These are phyloP conservation scores for Scatophagus argus DNA, from an alignment of 2,113 vertebrate genomes.

Conservation along the genomic window DNA sequence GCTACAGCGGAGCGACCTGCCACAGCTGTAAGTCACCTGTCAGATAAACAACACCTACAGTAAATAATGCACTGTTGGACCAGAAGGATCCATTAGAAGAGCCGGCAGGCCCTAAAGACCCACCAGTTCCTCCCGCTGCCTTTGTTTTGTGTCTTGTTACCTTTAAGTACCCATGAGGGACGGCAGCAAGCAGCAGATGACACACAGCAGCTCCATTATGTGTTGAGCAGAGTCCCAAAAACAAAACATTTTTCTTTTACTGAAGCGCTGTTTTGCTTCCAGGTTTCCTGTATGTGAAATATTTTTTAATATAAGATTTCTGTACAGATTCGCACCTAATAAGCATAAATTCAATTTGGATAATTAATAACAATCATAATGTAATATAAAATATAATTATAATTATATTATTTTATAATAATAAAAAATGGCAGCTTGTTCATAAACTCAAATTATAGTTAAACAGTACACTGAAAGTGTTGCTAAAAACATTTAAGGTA, in stretches of 20 bases:
- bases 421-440: no score
- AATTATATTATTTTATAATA: no score
- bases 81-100: neutral
- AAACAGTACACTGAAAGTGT: no score
- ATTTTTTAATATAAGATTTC: neutral
- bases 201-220: neutral
- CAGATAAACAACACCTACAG: neutral
- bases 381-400: no score
- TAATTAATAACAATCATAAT: no score
- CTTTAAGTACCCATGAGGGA: neutral
- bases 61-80: neutral
- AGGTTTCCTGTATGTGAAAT: neutral
- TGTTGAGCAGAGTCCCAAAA: no score
- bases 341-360: no score
- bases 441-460: no score
- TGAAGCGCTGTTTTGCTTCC: neutral
- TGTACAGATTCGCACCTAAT: no score
- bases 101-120: neutral
- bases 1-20: constrained; percentile 92
- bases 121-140: neutral
- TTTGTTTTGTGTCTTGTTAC: neutral
- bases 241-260: no score
- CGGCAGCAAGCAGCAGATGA: neutral
- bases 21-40: constrained; percentile 86
- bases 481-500: no score